A percentile compares a stretch with the other conserved stretches of the same genome.
phyloP scores from a whole-genome alignment of 2,888 invertebrate genomes.

The Cosmopolites sordidus region DNA sequence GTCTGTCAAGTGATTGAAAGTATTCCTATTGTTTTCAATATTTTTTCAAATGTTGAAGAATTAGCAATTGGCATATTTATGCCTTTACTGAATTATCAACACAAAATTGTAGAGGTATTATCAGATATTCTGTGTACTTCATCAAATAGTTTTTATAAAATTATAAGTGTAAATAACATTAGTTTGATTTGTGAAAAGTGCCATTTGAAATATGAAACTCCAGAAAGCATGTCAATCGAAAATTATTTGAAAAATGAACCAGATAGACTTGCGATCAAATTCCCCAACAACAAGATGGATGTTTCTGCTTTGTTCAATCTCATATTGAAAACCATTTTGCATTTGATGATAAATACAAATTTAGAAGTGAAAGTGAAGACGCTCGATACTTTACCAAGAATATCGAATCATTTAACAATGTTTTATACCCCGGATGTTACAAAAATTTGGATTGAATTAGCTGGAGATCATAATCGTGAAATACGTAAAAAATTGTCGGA shows the following conservation, averaged over 20 bases:
- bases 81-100: slow-evolving; percentile 23
- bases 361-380: slow-evolving; percentile 40
- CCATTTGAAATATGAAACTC: slow-evolving; percentile 25
- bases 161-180: slow-evolving; percentile 23
- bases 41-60: slow-evolving; percentile 32
- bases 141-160: slow-evolving; percentile 33
- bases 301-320: slow-evolving; percentile 17
- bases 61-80: slow-evolving; percentile 28
- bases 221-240: slow-evolving; percentile 4
- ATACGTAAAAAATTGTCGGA: slow-evolving; percentile 10
- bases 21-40: slow-evolving; percentile 30
- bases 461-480: slow-evolving; percentile 37
- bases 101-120: slow-evolving; percentile 29
- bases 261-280: slow-evolving; percentile 21
- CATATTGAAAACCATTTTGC: slow-evolving; percentile 36
- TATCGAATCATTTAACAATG: slow-evolving; percentile 47
- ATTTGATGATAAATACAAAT: slow-evolving; percentile 30
- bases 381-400: slow-evolving; percentile 44
- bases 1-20: slow-evolving; percentile 27
- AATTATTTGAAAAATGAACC: slow-evolving; percentile 15
- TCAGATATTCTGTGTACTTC: slow-evolving; percentile 36
- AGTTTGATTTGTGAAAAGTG: slow-evolving; percentile 36
- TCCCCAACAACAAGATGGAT: slow-evolving; percentile 31
- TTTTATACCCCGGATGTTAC: slow-evolving; percentile 45
- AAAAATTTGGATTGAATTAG: slow-evolving; percentile 45